Evolutionary conservation across 2,888 invertebrate species (phyloP), one percentile per base, ranked within the genome.

Genomic region (Chironomus tentans): DNA sequence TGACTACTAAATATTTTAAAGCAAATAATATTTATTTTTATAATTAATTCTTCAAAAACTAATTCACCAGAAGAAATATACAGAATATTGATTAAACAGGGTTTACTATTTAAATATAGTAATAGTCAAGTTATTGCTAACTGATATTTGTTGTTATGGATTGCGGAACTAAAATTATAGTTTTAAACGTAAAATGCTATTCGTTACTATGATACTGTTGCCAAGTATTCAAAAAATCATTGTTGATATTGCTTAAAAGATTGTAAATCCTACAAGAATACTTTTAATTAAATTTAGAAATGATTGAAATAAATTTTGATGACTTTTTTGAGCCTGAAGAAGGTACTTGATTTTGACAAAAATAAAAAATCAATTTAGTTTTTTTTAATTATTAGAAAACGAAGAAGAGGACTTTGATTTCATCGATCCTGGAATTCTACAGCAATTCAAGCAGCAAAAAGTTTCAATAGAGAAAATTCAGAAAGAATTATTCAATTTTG

Each of bases 261-360:
- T 24, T 24, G 22, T 24, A 24, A 24, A 24, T n/a, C n/a, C n/a
- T n/a, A n/a, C n/a, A n/a, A n/a, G n/a, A n/a, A n/a, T n/a, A n/a
- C n/a, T n/a, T n/a, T n/a, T n/a, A n/a, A n/a, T 56, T 61, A 21
- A 15, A 61, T 21, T 21, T 12, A 18, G n/a, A 10, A 69, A 69
- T 69, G 69, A 15, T 10, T 69, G 69, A 47, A 69, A n/a, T 46
- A 46, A 28, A 69, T 15, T 69, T 76, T 56, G 76, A 76, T 56
- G 76, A 76, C 15, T 76, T 69, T 22, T 76, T 76, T 56, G 76
- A 76, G 22, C 76, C 76, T 4, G 76, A 76, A 12, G 76, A 76
- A 69, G 76, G 76, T 76, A 46, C 15, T 48, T 4, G n/a, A 22
- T 22, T 22, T 70, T 50, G 21, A 28, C 22, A 46, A 38, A 38